Conservation (phyloP, 2,888 invertebrate species). For the Perizoma affinitatum region DNA sequence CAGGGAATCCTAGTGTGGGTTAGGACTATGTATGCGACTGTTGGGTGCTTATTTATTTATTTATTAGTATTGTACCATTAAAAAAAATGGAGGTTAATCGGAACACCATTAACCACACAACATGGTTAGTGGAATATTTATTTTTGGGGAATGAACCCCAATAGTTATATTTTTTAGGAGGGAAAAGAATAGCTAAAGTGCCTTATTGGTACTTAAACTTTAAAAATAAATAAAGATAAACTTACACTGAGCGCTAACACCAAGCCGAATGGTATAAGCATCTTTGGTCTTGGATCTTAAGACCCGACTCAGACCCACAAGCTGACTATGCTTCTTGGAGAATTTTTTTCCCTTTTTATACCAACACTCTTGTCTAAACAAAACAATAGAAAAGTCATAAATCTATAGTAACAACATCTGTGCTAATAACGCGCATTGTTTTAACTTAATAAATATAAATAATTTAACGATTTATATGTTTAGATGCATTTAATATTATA, state of each 20-base stretch:
- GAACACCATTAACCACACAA: too few species aligned
- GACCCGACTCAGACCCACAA: constrained; percentile 14
- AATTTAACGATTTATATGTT: constrained; percentile 10
- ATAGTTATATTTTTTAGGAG: too few species aligned
- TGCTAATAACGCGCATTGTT: constrained; percentile 17
- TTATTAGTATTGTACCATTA: too few species aligned
- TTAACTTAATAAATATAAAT: constrained; percentile 13
- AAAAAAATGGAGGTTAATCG: too few species aligned
- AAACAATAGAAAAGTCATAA: constrained; percentile 2
- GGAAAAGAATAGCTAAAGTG: too few species aligned
- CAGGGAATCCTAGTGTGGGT: too few species aligned
- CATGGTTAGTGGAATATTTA: too few species aligned
- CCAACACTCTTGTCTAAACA: constrained; percentile 8
- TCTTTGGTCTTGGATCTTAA: constrained; percentile 15
- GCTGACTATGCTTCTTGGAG: constrained; percentile 14
- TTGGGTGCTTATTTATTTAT: too few species aligned
- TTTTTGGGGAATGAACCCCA: too few species aligned
- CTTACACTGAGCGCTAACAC: constrained; percentile 28
- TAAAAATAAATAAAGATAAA: not conserved
- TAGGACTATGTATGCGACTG: too few species aligned
- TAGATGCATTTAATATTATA: too few species aligned
- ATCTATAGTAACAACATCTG: constrained; percentile 11
- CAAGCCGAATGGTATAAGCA: constrained; percentile 9
- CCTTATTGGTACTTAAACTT: too few species aligned
- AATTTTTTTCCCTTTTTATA: constrained; percentile 14